Percentiles rank a stretch among this genome's conserved stretches.
These are phyloP conservation scores for Miichthys miiuy DNA, from an alignment of 2,797 vertebrate species.

Conservation along the genomic window DNA sequence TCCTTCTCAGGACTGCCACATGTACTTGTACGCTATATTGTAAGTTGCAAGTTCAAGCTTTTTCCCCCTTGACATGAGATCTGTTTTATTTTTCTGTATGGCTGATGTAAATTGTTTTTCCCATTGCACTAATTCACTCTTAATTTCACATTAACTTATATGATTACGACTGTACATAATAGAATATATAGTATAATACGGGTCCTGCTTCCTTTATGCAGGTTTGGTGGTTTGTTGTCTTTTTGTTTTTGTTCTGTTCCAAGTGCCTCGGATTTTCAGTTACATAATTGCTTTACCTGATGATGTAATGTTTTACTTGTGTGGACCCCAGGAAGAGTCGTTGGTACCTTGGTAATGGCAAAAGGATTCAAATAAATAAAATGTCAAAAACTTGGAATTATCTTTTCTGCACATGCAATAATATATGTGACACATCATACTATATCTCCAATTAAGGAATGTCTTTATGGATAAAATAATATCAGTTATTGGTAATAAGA, in stretches of 20 bases:
- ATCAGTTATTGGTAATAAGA: not conserved
- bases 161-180: not conserved
- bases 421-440: not conserved
- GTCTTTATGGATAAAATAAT: not conserved
- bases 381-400: not conserved
- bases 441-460: not conserved
- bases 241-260: too few species aligned
- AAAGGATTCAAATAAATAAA: too few species aligned
- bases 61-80: constrained; percentile 1
- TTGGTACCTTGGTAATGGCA: too few species aligned
- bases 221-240: too few species aligned
- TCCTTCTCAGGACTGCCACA: constrained; percentile 55
- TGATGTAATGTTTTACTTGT: too few species aligned
- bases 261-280: too few species aligned
- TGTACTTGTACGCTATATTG: constrained; percentile 16
- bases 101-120: constrained; percentile 41
- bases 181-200: not conserved
- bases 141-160: not conserved
- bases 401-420: not conserved
- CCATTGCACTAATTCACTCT: constrained; percentile 21
- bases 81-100: constrained; percentile 21
- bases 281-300: too few species aligned
- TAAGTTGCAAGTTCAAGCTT: constrained; percentile 13
- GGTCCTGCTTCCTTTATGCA: too few species aligned
- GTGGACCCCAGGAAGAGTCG: too few species aligned